A percentile compares a stretch with the other conserved stretches of the same genome.
These are phyloP conservation scores for Pseudois nayaur DNA, from an alignment of 2,113 vertebrate genomes.

Conservation along the genomic window DNA sequence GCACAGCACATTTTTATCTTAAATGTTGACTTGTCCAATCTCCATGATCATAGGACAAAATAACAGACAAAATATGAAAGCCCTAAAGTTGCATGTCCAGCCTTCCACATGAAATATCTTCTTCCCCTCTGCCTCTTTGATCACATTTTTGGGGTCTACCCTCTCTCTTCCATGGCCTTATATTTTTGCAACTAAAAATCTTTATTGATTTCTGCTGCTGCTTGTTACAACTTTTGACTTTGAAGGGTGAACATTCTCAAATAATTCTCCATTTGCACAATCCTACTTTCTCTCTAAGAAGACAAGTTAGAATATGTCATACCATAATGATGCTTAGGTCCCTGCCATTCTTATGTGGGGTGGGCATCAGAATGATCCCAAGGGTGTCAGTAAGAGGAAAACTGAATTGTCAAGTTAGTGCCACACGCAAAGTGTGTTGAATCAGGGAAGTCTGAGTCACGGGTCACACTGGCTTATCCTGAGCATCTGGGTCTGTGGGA, in stretches of 20 bases:
- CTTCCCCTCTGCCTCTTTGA: background rate
- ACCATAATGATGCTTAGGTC: background rate
- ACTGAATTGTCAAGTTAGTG: slow-evolving; percentile 25
- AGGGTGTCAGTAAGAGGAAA: background rate
- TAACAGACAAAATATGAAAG: background rate
- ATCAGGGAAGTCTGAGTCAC: background rate
- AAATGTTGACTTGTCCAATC: background rate
- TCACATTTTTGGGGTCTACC: background rate
- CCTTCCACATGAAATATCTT: background rate
- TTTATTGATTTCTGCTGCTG: slow-evolving; percentile 16
- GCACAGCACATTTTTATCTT: background rate
- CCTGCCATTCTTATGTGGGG: background rate
- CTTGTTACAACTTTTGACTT: background rate
- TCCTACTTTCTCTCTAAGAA: background rate
- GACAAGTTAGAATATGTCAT: background rate
- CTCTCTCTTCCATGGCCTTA: background rate
- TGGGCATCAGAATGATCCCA: background rate
- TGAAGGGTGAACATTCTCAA: background rate
- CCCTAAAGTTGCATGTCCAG: background rate
- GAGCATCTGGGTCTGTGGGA: background rate
- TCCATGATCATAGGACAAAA: background rate
- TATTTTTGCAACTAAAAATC: background rate
- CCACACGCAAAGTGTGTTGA: background rate
- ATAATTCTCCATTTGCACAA: background rate
- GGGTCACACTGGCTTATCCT: background rate